phyloP scores from a whole-genome alignment of 2,888 invertebrate species.

The Epinotia brunnichana region DNA sequence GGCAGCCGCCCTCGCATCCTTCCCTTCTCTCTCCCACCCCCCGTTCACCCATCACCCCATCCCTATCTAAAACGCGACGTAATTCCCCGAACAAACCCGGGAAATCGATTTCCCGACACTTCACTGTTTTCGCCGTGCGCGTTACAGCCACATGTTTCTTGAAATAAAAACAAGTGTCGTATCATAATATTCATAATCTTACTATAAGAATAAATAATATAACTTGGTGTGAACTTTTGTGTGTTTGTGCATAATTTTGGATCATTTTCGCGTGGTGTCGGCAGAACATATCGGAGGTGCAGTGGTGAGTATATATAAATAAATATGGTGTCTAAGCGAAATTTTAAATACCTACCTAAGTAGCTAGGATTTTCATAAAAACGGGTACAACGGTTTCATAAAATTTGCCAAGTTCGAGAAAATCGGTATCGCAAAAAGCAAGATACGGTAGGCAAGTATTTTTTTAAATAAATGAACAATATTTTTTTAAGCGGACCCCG shows the following conservation, averaged over 20 bases:
- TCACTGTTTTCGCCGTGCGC: slow-evolving; percentile 21
- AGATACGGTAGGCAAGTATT: no score
- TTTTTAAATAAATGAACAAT: no score
- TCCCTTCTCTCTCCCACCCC: slow-evolving; percentile 46
- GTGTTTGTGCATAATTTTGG: not conserved
- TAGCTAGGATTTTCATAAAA: no score
- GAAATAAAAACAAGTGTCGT: slow-evolving; percentile 26
- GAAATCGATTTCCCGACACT: slow-evolving; percentile 58
- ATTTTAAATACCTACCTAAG: no score
- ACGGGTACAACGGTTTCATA: no score
- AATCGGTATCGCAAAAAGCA: no score
- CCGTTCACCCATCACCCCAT: slow-evolving; percentile 41
- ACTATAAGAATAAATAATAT: not conserved
- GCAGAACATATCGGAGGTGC: not conserved
- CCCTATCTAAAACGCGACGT: slow-evolving; percentile 45
- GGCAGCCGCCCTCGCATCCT: slow-evolving; percentile 51
- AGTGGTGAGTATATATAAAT: no score
- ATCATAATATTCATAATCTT: not conserved
- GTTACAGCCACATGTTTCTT: slow-evolving; percentile 32
- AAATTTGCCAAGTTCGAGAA: no score
- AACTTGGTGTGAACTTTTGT: not conserved
- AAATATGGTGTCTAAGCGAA: no score
- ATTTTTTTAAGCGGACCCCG: no score
- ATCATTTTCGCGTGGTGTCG: not conserved
- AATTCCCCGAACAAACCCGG: slow-evolving; percentile 48